Evolutionary conservation across 2,888 invertebrate species (phyloP), one percentile per base, ranked within the genome.

Genomic region (Erannis defoliaria): DNA sequence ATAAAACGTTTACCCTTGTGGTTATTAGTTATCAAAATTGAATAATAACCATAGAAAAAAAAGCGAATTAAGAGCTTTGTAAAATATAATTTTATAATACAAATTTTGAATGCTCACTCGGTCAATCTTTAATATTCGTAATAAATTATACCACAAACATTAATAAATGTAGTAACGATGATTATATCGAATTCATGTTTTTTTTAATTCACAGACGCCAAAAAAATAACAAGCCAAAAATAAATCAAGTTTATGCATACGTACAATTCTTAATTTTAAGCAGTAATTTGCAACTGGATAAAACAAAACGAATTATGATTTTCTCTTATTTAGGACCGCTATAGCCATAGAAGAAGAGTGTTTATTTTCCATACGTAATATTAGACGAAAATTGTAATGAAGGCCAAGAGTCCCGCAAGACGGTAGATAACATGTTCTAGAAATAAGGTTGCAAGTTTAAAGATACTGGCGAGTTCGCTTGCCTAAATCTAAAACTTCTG

Each of bases 311-410:
- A 8, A 9, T 29, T 71, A 45, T 29, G 23, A 46, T 29, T 51
- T 10, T 54, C 23, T 38, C 38, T 38, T 37, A 49, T 60, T 23
- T 59, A 51, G 29, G 51, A 40, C 31, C 48, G 68, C 70, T 67
- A 51, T 65, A 60, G 53, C 59, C 14, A 14, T 49, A 49, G 75
- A 74, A 74, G 68, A 73, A 76, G 69, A 66, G 74, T 80, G 80
- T 86, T 83, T 84, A 86, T 87, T 84, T 88, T 85, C 75, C 76
- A 78, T 79, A 59, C 81, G 86, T 88, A 88, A 88, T 86, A 85
- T 83, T 84, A 86, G 84, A 89, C 83, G 86, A 89, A 90, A 89
- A 88, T 86, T 88, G 85, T 89, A 86, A 90, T 89, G 84, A 90
- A 89, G 82, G 85, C 82, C 76, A 74, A 82, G 84, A 85, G 80